A percentile compares a stretch with the other conserved stretches of the same genome.
Conservation (phyloP, 64 coral and sea anemone species). For the Astreopora myriophthalma region DNA sequence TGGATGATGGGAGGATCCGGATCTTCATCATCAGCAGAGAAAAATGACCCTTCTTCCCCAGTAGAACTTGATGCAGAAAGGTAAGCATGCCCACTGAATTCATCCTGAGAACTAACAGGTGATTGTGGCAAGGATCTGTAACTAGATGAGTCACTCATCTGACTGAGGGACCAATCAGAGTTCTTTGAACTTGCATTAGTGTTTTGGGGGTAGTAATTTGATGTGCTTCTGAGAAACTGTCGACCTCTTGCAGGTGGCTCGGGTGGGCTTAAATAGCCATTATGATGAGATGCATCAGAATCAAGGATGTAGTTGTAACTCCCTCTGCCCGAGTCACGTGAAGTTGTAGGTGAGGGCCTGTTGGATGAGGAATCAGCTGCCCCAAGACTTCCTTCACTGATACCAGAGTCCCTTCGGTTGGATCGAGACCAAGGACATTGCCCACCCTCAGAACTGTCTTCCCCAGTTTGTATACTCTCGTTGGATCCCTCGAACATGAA, state of each 20-base stretch:
- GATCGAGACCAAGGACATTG: background rate
- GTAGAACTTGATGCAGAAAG: constrained; percentile 76
- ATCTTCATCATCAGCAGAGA: constrained; percentile 82
- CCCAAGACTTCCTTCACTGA: constrained; percentile 88
- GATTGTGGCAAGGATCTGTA: constrained; percentile 64
- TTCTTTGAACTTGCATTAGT: background rate
- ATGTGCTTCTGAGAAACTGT: background rate
- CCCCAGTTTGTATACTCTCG: constrained; percentile 69
- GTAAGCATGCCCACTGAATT: constrained; percentile 52
- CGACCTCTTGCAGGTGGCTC: background rate
- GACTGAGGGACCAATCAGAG: constrained; percentile 66
- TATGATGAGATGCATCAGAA: constrained; percentile 60
- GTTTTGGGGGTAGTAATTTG: background rate
- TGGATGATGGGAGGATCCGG: constrained; percentile 63
- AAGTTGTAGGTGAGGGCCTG: constrained; percentile 49
- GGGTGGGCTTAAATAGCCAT: constrained; percentile 68
- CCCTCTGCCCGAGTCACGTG: constrained; percentile 83
- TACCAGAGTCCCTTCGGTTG: constrained; percentile 91
- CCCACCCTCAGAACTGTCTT: constrained; percentile 21
- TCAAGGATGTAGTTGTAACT: constrained; percentile 81
- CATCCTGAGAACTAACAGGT: constrained; percentile 59
- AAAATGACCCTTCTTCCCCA: constrained; percentile 67
- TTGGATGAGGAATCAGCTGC: constrained; percentile 62
- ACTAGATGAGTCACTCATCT: constrained; percentile 25
- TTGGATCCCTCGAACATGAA: constrained; percentile 90